phyloP scores from a whole-genome alignment of 2,113 vertebrate genomes.

The Prolemur simus region DNA sequence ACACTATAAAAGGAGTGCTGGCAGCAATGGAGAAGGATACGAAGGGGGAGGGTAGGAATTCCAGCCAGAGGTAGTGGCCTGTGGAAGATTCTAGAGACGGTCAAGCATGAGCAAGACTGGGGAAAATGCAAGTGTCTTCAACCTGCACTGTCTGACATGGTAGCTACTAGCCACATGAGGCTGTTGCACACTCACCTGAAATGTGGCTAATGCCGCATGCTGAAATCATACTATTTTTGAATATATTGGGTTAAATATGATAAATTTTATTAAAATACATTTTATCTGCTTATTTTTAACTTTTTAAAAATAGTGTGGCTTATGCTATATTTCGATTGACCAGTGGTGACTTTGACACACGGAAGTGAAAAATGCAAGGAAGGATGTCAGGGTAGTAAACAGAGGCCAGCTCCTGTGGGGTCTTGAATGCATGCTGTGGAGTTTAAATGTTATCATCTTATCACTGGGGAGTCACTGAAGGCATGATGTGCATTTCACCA shows the following conservation, averaged over 20 bases:
- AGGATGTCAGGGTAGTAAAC: not conserved
- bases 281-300: not conserved
- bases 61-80: not conserved
- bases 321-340: not conserved
- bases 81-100: not conserved
- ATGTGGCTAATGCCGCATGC: not conserved
- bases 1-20: not conserved
- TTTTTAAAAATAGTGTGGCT: not conserved
- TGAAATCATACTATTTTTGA: not conserved
- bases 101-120: too few relatives aligned
- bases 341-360: not conserved
- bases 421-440: not conserved
- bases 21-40: not conserved
- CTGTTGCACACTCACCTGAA: not conserved
- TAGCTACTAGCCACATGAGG: too few relatives aligned
- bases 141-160: not conserved
- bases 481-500: not conserved
- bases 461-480: not conserved
- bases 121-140: not conserved
- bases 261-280: not conserved
- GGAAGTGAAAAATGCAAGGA: not conserved
- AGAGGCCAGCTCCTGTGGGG: not conserved
- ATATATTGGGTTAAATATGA: not conserved
- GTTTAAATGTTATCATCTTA: not conserved
- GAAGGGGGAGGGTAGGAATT: not conserved